Conservation (phyloP, 1,140 invertebrate species). For the Acromyrmex echinatior region DNA sequence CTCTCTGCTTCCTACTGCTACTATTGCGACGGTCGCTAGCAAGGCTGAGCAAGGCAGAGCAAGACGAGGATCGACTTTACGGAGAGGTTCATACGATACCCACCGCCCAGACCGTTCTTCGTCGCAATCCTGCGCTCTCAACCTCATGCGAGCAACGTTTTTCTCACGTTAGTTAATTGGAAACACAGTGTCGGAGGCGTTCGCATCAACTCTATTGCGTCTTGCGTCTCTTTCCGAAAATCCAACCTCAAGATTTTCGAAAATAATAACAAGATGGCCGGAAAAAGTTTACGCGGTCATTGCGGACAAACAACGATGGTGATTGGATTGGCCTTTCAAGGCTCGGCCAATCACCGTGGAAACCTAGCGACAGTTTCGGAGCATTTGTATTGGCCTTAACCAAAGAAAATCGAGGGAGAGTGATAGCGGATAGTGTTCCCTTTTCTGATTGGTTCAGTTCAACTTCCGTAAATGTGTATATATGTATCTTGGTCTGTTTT, state of each 20-base stretch:
- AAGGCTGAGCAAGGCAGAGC: not conserved
- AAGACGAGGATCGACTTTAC: conserved; percentile 44
- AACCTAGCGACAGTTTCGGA: conserved; percentile 47
- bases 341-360: conserved; percentile 72
- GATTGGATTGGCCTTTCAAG: conserved; percentile 71
- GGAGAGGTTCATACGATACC: conserved; percentile 72
- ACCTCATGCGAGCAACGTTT: conserved; percentile 79
- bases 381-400: too few species aligned
- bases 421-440: too few species aligned
- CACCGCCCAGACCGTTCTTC: conserved; percentile 79
- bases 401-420: too few species aligned
- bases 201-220: not conserved
- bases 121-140: conserved; percentile 74
- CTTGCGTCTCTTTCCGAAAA: conserved; percentile 69
- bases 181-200: conserved; percentile 52
- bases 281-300: conserved; percentile 78
- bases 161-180: conserved; percentile 19
- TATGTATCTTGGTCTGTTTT: too few species aligned
- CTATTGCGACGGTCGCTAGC: conserved; percentile 69
- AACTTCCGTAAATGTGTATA: too few species aligned
- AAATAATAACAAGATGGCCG: conserved; percentile 85
- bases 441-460: too few species aligned
- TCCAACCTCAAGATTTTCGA: conserved; percentile 83
- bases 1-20: conserved; percentile 50
- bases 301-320: conserved; percentile 76